Base-by-base conservation (phyloP, 2,888 invertebrate species). In the Trilocha varians region DNA sequence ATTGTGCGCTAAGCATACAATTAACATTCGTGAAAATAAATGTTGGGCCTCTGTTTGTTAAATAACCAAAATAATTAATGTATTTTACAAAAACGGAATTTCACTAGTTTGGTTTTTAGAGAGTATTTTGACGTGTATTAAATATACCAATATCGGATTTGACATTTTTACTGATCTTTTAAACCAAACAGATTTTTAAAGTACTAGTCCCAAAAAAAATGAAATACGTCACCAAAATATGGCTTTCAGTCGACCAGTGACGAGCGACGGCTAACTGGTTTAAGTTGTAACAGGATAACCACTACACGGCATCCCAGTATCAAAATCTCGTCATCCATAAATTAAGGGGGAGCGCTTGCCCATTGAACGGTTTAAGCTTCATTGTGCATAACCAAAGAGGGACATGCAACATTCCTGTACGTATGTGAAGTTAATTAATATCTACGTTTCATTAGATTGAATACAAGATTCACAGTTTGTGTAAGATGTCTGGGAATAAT, bases 241-340 rank as follows among this genome's bases (percentile, higher is more conserved):
- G n/a, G n/a, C n/a, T 25, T 25, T 25, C 25, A 25, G 3, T 25
- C 8, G 25, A 5, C 25, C 11, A 25, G 25, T 25, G 25, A 25
- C 25, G 25, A 25, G 25, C 11, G 25, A 25, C 25, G 25, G 25
- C 25, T 25, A 25, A 25, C 25, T 25, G 25, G 53, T 63, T 65
- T 62, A 52, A 57, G 56, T 53, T 56, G 52, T 53, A 58, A 58
- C 0, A 4, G 25, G 25, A 25, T 25, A 25, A 25, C 25, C 25
- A 36, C 55, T 47, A 45, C 46, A 53, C 41, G 44, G 41, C 46
- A 47, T 46, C 44, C 55, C 53, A 57, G 63, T 70, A 75, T 75
- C 74, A 75, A 73, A 74, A 74, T 75, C 75, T 73, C 69, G 59
- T 70, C 72, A 72, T 75, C 69, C 71, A 76, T 78, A 78, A 78